These are phyloP conservation scores for Chionodraco myersi DNA, from an alignment of 2,113 vertebrate genomes.

Conservation along the genomic window DNA sequence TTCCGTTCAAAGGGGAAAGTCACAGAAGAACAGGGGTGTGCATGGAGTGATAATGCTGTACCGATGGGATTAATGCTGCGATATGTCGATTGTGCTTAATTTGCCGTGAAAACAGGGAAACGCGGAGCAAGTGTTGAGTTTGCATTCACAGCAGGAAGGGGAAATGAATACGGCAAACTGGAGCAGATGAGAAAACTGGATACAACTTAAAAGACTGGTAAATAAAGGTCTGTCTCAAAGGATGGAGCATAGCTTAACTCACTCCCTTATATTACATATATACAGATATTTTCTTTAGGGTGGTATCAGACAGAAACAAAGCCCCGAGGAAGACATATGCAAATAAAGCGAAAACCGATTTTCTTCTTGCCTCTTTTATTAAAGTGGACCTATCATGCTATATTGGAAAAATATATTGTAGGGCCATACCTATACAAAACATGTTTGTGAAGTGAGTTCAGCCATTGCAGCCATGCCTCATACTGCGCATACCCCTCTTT, in stretches of 20 bases:
- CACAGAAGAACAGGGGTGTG: neutral
- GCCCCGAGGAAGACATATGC: neutral
- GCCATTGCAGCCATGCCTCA: too few relatives aligned
- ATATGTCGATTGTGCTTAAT: constrained; percentile 28
- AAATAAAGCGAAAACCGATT: neutral
- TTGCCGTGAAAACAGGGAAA: constrained; percentile 20
- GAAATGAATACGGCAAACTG: neutral
- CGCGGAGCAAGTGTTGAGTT: neutral
- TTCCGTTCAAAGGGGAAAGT: neutral
- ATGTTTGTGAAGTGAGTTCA: too few relatives aligned
- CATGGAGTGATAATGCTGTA: neutral
- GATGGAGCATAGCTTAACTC: neutral
- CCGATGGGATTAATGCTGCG: neutral
- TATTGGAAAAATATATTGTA: too few relatives aligned
- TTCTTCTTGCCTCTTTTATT: neutral
- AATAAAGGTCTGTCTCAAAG: neutral
- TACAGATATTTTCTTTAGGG: neutral
- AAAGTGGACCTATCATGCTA: too few relatives aligned
- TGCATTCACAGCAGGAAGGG: neutral
- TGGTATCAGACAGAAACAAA: neutral
- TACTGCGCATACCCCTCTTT: too few relatives aligned
- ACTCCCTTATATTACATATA: neutral
- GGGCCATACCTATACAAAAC: too few relatives aligned
- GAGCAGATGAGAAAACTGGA: neutral
- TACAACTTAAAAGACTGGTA: too few relatives aligned